Conservation (phyloP, 2,797 vertebrate species). For the Peromyscus attwateri region DNA sequence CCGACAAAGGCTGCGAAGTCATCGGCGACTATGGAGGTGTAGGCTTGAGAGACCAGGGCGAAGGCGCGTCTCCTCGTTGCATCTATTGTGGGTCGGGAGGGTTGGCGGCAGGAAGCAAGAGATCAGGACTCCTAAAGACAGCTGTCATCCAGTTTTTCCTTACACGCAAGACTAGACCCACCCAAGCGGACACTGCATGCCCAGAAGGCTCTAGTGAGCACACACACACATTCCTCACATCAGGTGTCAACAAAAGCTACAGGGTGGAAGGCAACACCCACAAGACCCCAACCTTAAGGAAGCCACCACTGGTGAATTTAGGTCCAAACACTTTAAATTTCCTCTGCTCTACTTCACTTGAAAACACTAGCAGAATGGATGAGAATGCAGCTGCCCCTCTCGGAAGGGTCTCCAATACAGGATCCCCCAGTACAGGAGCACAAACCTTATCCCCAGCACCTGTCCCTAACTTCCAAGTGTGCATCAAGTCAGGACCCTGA, state of each 20-base stretch:
- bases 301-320: rapidly evolving
- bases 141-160: no score
- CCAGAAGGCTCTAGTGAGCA: rapidly evolving
- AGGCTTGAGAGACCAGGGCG: conserved; percentile 96
- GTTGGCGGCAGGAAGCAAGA: neutral
- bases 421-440: neutral
- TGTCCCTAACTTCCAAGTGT: neutral
- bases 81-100: conserved; percentile 86
- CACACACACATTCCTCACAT: neutral
- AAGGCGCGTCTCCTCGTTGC: conserved; percentile 95
- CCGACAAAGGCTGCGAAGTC: conserved; percentile 98
- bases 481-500: neutral
- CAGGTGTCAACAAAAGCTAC: neutral
- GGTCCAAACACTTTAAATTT: neutral
- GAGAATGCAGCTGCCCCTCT: neutral
- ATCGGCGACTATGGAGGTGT: conserved; percentile 96
- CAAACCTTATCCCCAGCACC: neutral
- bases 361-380: neutral
- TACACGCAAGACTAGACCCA: no score
- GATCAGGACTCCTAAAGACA: neutral
- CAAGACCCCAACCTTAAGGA: neutral
- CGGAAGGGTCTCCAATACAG: neutral
- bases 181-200: neutral
- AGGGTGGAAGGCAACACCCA: neutral
- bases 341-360: neutral